phyloP scores from a whole-genome alignment of 2,888 invertebrate genomes.

The Nephrocerus scutellatus region DNA sequence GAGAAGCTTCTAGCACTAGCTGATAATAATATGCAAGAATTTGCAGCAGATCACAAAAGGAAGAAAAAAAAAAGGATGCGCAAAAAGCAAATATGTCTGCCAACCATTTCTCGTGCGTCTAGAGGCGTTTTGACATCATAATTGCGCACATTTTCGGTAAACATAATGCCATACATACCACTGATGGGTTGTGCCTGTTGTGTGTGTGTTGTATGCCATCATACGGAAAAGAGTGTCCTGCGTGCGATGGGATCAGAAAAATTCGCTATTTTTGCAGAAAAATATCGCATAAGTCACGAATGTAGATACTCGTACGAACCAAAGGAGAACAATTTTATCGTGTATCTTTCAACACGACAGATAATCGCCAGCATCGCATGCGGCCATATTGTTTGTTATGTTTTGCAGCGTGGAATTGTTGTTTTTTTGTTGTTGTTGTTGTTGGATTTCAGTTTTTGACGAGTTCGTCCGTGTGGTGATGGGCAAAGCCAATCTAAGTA shows the following conservation, averaged over 20 bases:
- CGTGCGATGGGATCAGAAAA: too few relatives aligned
- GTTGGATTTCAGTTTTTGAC: too few relatives aligned
- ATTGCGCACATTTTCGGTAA: slow-evolving; percentile 38
- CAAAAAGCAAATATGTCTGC: slow-evolving; percentile 5
- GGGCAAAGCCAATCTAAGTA: too few relatives aligned
- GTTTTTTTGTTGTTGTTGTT: not conserved
- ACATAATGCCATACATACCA: too few relatives aligned
- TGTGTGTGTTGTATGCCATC: slow-evolving; percentile 3
- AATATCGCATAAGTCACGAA: slow-evolving; percentile 27
- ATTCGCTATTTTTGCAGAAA: slow-evolving; percentile 7
- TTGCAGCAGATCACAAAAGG: not conserved
- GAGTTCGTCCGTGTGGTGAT: too few relatives aligned
- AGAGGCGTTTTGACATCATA: slow-evolving; percentile 38
- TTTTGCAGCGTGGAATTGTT: not conserved
- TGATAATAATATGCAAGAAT: slow-evolving; percentile 12
- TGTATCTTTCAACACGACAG: slow-evolving; percentile 27
- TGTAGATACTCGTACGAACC: slow-evolving; percentile 10
- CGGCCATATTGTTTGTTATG: slow-evolving; percentile 9
- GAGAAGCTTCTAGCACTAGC: slow-evolving; percentile 15
- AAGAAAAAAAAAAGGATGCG: not conserved
- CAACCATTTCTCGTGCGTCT: slow-evolving; percentile 22
- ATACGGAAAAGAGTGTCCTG: not conserved
- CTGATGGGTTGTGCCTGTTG: too few relatives aligned
- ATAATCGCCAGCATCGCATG: too few relatives aligned
- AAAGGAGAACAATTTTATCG: too few relatives aligned